These are phyloP conservation scores for Ephestia elutella DNA, from an alignment of 1,140 invertebrate genomes.

Conservation along the genomic window DNA sequence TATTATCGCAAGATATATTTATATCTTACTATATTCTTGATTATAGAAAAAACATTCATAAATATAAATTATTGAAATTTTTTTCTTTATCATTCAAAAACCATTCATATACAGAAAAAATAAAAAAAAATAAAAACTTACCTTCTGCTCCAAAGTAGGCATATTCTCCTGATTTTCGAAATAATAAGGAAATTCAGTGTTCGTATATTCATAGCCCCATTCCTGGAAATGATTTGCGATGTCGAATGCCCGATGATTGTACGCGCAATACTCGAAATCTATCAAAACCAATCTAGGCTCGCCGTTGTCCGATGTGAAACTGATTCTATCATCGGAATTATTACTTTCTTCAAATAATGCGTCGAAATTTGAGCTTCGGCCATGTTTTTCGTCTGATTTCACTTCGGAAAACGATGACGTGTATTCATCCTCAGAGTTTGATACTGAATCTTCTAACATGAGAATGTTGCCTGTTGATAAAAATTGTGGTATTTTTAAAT, in stretches of 20 bases:
- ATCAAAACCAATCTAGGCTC: conserved; percentile 85
- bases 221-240: conserved; percentile 97
- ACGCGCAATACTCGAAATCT: conserved; percentile 96
- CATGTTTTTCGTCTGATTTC: conserved; percentile 26
- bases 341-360: conserved; percentile 45
- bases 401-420: conserved; percentile 13
- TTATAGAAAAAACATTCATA: no score
- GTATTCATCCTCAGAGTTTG: conserved; percentile 33
- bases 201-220: conserved; percentile 94
- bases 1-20: no score
- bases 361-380: conserved; percentile 18
- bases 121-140: conserved; percentile 61
- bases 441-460: conserved; percentile 68
- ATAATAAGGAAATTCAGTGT: conserved; percentile 86
- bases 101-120: background rate
- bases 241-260: conserved; percentile 95
- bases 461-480: conserved; percentile 73
- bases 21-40: no score
- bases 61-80: no score
- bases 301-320: conserved; percentile 65
- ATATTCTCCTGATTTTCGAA: conserved; percentile 79
- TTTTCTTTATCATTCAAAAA: no score
- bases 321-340: conserved; percentile 53
- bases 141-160: conserved; percentile 87
- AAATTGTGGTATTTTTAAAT: background rate